Evolutionary conservation across 2,888 invertebrate species (phyloP), one percentile per base, ranked within the genome.

Genomic region (Altica lythri): DNA sequence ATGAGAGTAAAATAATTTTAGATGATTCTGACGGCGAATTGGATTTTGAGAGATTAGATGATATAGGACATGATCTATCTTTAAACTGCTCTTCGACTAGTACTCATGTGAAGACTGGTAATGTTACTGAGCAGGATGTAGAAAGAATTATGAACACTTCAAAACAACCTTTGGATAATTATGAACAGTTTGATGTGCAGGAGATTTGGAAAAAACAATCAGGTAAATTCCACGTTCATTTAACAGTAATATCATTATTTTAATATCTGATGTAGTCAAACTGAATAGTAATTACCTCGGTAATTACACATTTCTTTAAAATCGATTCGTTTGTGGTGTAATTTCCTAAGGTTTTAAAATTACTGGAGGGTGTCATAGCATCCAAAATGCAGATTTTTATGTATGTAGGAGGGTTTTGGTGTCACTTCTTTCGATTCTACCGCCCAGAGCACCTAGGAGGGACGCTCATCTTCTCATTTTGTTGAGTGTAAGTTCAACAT

Each of bases 151-250:
- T 35, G n/a, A 16, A 37, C 9, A 22, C n/a, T 10, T 9, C 35
- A 14, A 35, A 14, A 10, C 8, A 27, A 47, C 35, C 35, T 37
- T 17, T 46, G 22, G n/a, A 16, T 38, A 14, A 54, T 22, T 42
- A 35, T 34, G 55, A 54, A 35, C 55, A 64, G n/a, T 85, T 85
- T 61, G 81, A 81, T 63, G 74, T 87, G 27, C 70, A 76, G 1
- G 79, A 80, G 59, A 76, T 85, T 51, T 81, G 82, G 62, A 81
- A 78, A 58, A 74, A 77, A 63, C 88, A 89, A 87, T 81, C 85
- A 59, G 79, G 88, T 89, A 77, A 79, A 51, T 50, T 16, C 4
- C 17, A 13, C 14, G 9, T 34, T 3, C 9, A 34, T 35, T 5
- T 13, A 13, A 6, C 12, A 9, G n/a, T 14, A 2, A 13, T 35